Evolutionary conservation across 2,797 vertebrate genomes (phyloP).

Genomic region (Manis pentadactyla): DNA sequence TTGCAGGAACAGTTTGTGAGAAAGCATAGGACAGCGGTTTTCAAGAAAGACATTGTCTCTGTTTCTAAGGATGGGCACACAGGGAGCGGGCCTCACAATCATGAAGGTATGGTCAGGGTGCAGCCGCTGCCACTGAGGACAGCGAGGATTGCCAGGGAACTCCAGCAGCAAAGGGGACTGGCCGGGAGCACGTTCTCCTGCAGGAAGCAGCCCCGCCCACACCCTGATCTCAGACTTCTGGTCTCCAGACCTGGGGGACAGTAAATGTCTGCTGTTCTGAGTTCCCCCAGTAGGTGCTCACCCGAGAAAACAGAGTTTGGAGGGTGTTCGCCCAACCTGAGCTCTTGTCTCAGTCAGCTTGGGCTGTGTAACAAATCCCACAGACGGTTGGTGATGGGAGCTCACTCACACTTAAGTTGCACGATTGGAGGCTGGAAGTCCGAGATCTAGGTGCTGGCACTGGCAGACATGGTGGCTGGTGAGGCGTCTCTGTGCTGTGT

Average conservation of each 20-base stretch:
- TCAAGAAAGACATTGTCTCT: rapidly evolving
- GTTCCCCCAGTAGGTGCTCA: no score
- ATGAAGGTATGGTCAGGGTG: background rate
- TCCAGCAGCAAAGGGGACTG: background rate
- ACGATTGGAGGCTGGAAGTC: background rate
- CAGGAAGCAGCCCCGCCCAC: background rate
- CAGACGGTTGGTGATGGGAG: rapidly evolving
- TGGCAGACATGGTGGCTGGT: no score
- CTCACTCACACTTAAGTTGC: no score
- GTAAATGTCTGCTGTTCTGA: no score
- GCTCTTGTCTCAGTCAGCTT: background rate
- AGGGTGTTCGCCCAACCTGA: background rate
- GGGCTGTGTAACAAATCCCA: rapidly evolving
- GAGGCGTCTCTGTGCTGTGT: background rate
- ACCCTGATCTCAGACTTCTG: background rate
- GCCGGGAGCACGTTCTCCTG: background rate
- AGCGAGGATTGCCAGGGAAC: no score
- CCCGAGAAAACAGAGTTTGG: no score
- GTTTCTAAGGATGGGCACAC: no score
- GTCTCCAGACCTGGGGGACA: no score
- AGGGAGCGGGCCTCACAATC: rapidly evolving
- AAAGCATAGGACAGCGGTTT: background rate
- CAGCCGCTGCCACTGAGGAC: no score
- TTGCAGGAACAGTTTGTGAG: no score
- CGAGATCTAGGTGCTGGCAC: background rate